These are phyloP conservation scores for Arge pagana DNA, from an alignment of 2,888 invertebrate species.

Conservation along the genomic window DNA sequence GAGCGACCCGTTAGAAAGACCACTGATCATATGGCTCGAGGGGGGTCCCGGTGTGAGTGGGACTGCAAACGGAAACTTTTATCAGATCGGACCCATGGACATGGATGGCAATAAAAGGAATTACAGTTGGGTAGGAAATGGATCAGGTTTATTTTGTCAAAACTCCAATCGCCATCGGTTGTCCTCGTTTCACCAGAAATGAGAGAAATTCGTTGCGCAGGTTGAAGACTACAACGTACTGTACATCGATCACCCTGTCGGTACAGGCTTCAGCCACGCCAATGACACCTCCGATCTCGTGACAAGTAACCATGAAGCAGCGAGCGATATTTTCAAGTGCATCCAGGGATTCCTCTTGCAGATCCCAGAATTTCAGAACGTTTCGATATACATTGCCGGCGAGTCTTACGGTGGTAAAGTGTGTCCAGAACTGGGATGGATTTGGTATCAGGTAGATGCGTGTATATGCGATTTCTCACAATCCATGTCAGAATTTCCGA, in stretches of 20 bases:
- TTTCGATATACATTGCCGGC: not conserved
- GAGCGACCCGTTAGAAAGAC: slow-evolving; percentile 43
- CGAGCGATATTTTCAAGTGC: not conserved
- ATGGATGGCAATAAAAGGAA: slow-evolving; percentile 60
- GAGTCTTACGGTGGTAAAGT: not conserved
- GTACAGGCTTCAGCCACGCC: not conserved
- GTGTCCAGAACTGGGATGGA: not conserved
- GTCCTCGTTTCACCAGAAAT: too few species aligned
- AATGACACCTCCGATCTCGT: not conserved
- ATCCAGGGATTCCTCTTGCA: not conserved
- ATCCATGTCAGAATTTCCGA: too few species aligned
- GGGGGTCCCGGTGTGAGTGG: slow-evolving; percentile 64
- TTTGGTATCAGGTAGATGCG: too few species aligned
- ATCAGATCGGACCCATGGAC: slow-evolving; percentile 65
- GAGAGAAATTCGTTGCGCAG: slow-evolving; percentile 22
- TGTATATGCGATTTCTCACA: too few species aligned
- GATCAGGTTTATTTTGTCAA: too few species aligned
- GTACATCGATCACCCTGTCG: not conserved
- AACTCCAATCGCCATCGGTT: too few species aligned
- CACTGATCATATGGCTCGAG: slow-evolving; percentile 63
- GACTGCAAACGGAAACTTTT: slow-evolving; percentile 66
- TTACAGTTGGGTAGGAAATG: slow-evolving; percentile 62
- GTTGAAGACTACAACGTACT: not conserved
- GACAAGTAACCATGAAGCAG: not conserved
- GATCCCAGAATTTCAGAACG: not conserved